phyloP scores from a whole-genome alignment of 1,140 invertebrate species.

The Sycobia sp. region DNA sequence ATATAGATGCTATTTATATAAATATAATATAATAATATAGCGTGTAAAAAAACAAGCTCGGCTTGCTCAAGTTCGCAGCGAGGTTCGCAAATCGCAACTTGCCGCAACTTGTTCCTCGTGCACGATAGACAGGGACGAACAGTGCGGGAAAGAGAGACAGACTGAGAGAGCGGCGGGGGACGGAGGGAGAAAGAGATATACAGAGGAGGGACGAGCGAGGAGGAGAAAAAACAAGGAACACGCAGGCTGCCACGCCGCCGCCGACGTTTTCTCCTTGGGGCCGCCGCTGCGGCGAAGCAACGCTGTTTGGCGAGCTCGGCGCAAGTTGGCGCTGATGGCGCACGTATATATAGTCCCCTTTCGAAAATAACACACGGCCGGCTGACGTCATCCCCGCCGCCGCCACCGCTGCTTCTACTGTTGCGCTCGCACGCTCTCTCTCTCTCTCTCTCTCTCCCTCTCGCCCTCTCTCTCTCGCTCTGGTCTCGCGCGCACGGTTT shows the following conservation, averaged over 20 bases:
- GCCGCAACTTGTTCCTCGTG: too few species aligned
- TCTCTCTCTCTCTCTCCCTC: conserved; percentile 34
- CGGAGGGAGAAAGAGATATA: too few species aligned
- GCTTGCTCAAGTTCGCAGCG: too few species aligned
- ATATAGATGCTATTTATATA: too few species aligned
- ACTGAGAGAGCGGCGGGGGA: neutral
- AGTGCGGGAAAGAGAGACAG: too few species aligned
- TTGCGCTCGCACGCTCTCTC: neutral
- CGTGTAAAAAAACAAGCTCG: too few species aligned
- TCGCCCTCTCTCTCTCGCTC: neutral
- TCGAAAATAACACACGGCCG: conserved; percentile 62
- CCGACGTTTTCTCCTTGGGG: conserved; percentile 29
- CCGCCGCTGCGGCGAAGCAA: neutral
- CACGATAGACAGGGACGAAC: too few species aligned
- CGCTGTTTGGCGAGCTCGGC: conserved; percentile 47
- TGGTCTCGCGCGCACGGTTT: too few species aligned
- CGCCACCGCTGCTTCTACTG: neutral
- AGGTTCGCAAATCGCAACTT: too few species aligned
- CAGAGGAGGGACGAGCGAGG: neutral
- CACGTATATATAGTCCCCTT: too few species aligned
- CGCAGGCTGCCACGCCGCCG: neutral
- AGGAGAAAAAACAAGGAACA: conserved; percentile 2
- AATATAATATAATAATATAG: too few species aligned
- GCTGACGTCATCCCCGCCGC: conserved; percentile 55
- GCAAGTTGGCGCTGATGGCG: conserved; percentile 43